Evolutionary conservation across 64 coral and sea anemone species (phyloP).

Genomic region (Anthopleura sola): DNA sequence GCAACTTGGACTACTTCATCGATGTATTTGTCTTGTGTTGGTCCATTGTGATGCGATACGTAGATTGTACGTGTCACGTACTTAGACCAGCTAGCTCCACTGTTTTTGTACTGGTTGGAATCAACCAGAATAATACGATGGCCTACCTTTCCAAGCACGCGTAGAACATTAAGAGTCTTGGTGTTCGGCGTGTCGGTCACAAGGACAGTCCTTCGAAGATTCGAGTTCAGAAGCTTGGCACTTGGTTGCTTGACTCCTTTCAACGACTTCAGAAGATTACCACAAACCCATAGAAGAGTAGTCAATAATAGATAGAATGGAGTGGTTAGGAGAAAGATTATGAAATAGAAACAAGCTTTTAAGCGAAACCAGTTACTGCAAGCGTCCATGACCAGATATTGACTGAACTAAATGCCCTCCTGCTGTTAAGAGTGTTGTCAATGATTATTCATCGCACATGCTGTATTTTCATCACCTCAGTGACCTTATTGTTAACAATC

Average conservation of each 20-base stretch:
- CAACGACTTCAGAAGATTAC: background rate
- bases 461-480: too few relatives aligned
- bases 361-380: slow-evolving; percentile 8
- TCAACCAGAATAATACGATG: slow-evolving; percentile 48
- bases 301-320: background rate
- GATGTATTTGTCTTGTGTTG: slow-evolving; percentile 33
- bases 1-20: slow-evolving; percentile 47
- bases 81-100: slow-evolving; percentile 39
- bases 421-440: too few relatives aligned
- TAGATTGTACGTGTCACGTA: slow-evolving; percentile 28
- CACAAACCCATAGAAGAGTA: background rate
- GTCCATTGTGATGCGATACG: slow-evolving; percentile 22
- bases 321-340: background rate
- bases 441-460: too few relatives aligned
- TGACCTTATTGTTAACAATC: too few relatives aligned
- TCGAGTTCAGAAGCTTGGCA: background rate
- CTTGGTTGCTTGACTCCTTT: background rate
- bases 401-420: too few relatives aligned
- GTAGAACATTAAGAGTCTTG: slow-evolving; percentile 33
- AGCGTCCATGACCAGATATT: too few relatives aligned
- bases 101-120: slow-evolving; percentile 18
- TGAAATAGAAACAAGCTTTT: slow-evolving; percentile 3
- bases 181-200: slow-evolving; percentile 27
- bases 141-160: slow-evolving; percentile 38
- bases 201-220: slow-evolving; percentile 44